Base-by-base conservation (phyloP, 2,797 vertebrate species). In the Acipenser transmontanus region DNA sequence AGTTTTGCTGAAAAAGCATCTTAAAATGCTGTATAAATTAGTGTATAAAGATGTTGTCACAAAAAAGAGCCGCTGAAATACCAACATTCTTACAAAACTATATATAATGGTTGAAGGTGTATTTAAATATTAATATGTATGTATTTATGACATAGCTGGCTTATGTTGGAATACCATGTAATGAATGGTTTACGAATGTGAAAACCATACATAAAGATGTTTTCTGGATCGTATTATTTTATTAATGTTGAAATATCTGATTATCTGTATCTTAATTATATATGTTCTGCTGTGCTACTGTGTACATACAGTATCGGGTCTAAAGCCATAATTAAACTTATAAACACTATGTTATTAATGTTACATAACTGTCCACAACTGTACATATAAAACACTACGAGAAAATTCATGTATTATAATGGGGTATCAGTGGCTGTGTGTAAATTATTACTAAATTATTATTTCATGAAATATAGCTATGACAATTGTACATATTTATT, bases 311-410 rank as follows among this genome's bases (percentile, higher is more conserved):
- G 34, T 34, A 76, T 84, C 81, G 82, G 70, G 78, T 77, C 77
- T 83, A 83, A 95, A 95, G 92, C 93, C 93, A 94, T 93, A 82
- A 82, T 88, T 86, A 83, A 78, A 85, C 81, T 80, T 85, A 86
- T 88, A 88, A 84, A 86, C 77, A 84, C 78, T 79, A 74, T 84
- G 80, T 82, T 80, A 82, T 84, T 80, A 83, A 74, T 73, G 91
- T 86, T 93, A 83, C 82, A 84, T 88, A 83, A 79, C 85, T 90
- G 87, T 84, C 83, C 79, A 73, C 77, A 87, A 81, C 80, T 92
- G 82, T 91, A 91, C 81, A 89, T 85, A 61, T 11, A 69, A 61
- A 72, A 78, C 74, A 70, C 68, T 82, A 73, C 78, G 72, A 73
- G 51, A 76, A 73, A 74, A 74, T 73, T 80, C 87, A 86, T 87